Evolutionary conservation across 2,113 vertebrate genomes (phyloP).

Genomic region (Paratilapia polleni): DNA sequence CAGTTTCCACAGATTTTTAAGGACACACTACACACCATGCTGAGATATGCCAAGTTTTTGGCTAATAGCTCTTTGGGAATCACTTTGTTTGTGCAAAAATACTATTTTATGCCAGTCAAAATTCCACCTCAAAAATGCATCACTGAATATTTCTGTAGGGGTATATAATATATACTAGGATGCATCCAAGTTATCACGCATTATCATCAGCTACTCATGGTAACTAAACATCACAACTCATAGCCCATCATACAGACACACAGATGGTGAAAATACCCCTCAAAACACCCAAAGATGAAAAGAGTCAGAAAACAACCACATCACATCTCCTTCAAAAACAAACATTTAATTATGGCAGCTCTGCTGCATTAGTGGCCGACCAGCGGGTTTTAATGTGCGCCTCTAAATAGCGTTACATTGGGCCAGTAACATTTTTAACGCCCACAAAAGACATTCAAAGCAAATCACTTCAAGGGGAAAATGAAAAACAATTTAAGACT

Average conservation of each 20-base stretch:
- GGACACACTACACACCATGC: too few species aligned
- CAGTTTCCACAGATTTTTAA: too few species aligned
- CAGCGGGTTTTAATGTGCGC: slow-evolving; percentile 54
- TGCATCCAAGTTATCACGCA: background rate
- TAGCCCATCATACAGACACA: background rate
- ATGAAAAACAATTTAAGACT: slow-evolving; percentile 55
- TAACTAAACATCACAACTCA: slow-evolving; percentile 10
- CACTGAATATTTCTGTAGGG: rapidly evolving
- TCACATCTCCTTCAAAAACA: slow-evolving; percentile 64
- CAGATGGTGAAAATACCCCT: slow-evolving; percentile 52
- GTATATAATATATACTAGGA: background rate
- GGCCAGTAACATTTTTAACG: slow-evolving; percentile 49
- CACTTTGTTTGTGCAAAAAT: too few species aligned
- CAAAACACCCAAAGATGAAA: slow-evolving; percentile 60
- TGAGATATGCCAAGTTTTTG: too few species aligned
- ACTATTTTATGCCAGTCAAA: background rate
- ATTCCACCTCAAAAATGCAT: background rate
- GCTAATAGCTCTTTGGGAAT: too few species aligned
- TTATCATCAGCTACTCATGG: background rate
- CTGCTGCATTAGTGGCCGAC: slow-evolving; percentile 37
- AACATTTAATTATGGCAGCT: slow-evolving; percentile 68
- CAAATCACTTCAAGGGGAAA: slow-evolving; percentile 48
- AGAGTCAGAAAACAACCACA: slow-evolving; percentile 64
- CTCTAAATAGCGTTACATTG: slow-evolving; percentile 54
- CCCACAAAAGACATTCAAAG: slow-evolving; percentile 58